Evolutionary conservation across 2,113 vertebrate genomes (phyloP).

Genomic region (Alligator mississippiensis): DNA sequence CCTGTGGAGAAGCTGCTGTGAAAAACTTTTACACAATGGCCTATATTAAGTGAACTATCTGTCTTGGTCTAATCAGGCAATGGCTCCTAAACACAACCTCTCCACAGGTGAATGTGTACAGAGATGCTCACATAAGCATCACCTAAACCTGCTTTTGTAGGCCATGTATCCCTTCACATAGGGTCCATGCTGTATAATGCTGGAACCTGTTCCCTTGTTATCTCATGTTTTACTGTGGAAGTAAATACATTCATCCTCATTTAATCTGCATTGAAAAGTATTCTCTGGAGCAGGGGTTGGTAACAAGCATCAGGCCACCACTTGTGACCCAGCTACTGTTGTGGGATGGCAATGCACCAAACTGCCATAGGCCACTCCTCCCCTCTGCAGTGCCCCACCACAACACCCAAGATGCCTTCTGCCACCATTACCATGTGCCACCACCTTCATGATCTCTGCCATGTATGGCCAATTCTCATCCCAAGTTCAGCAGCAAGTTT

Average conservation of each 20-base stretch:
- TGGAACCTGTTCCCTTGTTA: background rate
- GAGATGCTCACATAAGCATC: fast-evolving
- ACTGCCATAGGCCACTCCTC: no score
- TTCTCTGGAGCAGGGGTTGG: background rate
- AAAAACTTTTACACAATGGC: background rate
- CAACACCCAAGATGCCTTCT: no score
- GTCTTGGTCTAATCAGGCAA: background rate
- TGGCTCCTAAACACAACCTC: background rate
- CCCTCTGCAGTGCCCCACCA: no score
- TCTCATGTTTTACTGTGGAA: fast-evolving
- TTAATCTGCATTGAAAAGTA: fast-evolving
- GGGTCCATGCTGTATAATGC: background rate
- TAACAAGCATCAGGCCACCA: no score
- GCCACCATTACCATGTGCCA: no score
- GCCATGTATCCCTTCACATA: background rate
- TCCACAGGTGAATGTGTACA: fast-evolving
- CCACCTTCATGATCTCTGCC: no score
- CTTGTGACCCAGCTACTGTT: no score
- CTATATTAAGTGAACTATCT: background rate
- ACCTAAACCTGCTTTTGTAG: background rate
- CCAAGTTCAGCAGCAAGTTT: no score
- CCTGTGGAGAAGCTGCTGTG: background rate
- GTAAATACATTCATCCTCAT: fast-evolving
- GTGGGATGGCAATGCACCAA: no score
- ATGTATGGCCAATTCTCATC: no score